These are phyloP conservation scores for Darevskia mixta DNA, from an alignment of 2,797 vertebrate genomes.

Conservation along the genomic window DNA sequence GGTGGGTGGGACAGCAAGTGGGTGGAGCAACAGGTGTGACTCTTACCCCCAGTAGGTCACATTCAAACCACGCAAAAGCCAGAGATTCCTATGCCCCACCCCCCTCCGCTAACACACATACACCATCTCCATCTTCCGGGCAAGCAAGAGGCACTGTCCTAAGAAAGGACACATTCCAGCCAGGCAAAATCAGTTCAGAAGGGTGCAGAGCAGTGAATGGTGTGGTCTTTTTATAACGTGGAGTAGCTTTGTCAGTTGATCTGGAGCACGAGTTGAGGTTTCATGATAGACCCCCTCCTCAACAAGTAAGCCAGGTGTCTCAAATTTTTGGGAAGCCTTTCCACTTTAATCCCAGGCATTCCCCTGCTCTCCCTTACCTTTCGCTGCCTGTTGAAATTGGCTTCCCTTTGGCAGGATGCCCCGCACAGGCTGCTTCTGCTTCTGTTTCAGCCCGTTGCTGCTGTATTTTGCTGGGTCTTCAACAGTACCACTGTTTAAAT, in stretches of 20 bases:
- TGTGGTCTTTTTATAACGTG: no score
- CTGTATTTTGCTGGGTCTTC: constrained; percentile 43
- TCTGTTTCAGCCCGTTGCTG: not conserved
- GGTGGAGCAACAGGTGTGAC: no score
- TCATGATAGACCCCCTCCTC: not conserved
- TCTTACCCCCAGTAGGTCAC: no score
- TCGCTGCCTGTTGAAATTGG: not conserved
- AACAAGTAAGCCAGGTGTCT: not conserved
- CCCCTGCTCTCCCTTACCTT: constrained; percentile 30
- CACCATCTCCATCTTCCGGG: no score
- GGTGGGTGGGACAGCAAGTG: no score
- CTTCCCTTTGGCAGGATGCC: constrained; percentile 32
- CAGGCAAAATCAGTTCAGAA: no score
- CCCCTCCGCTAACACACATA: no score
- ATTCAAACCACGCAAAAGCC: no score
- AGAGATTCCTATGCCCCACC: no score
- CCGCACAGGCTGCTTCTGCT: not conserved
- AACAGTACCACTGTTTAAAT: constrained; percentile 15
- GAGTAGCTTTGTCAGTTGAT: not conserved
- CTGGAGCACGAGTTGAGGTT: not conserved
- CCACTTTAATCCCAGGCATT: constrained; percentile 53
- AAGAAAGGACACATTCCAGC: no score
- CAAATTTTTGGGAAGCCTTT: not conserved
- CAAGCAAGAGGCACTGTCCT: no score
- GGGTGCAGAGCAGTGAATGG: no score